phyloP scores from a whole-genome alignment of 1,140 invertebrate genomes.

The Drosophila malerkotliana region DNA sequence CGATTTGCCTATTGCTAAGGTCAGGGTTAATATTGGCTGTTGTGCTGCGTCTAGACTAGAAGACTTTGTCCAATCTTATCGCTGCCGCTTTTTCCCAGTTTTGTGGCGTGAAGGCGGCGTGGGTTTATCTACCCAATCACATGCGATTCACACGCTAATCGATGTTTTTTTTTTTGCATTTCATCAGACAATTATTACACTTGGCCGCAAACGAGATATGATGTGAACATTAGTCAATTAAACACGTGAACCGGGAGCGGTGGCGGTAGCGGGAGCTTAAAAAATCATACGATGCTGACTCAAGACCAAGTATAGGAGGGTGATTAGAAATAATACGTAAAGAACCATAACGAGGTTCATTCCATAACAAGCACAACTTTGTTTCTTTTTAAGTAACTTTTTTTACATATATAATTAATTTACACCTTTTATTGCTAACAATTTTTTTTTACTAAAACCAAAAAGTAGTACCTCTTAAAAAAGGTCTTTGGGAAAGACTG shows the following conservation, averaged over 20 bases:
- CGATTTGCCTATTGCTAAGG: constrained; percentile 43
- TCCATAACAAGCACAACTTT: constrained; percentile 1
- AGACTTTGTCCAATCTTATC: constrained; percentile 31
- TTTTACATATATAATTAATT: no score
- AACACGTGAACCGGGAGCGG: constrained; percentile 33
- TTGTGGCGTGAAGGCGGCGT: constrained; percentile 12
- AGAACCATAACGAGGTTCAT: constrained; percentile 7
- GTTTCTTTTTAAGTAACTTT: no score
- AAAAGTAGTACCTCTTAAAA: not conserved
- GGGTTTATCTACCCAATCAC: constrained; percentile 18
- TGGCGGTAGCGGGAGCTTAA: constrained; percentile 22
- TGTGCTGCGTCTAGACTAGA: constrained; percentile 32
- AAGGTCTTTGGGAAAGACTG: not conserved
- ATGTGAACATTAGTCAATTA: constrained; percentile 8
- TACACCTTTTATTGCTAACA: no score
- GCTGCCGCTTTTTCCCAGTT: constrained; percentile 1
- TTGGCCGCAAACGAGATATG: not conserved
- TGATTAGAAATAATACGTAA: constrained; percentile 16
- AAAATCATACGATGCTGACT: constrained; percentile 42
- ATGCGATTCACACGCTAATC: constrained; percentile 31
- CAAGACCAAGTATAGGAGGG: not conserved
- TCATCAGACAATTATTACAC: constrained; percentile 18
- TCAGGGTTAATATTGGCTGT: constrained; percentile 35
- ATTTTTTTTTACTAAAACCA: no score
- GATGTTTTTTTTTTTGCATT: constrained; percentile 12